phyloP scores from a whole-genome alignment of 2,888 invertebrate genomes.

The Pyrochroa serraticornis region DNA sequence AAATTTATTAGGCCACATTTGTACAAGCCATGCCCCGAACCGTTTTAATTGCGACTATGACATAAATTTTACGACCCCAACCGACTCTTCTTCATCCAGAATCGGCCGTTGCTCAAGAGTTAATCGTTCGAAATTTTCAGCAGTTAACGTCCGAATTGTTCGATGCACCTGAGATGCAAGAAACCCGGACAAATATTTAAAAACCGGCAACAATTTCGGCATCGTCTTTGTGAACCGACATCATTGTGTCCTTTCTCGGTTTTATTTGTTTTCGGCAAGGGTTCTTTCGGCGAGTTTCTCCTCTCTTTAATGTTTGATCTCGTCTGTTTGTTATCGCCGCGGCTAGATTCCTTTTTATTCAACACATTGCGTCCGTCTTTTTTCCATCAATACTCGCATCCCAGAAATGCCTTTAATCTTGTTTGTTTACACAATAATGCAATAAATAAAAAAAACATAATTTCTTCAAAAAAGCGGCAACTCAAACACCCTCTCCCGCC shows the following conservation, averaged over 20 bases:
- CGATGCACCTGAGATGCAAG: constrained; percentile 5
- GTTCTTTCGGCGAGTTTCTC: constrained; percentile 30
- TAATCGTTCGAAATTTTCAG: too few relatives aligned
- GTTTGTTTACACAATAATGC: constrained; percentile 12
- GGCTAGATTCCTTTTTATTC: constrained; percentile 28
- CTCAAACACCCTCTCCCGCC: constrained; percentile 9
- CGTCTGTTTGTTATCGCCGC: constrained; percentile 34
- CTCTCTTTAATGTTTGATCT: constrained; percentile 32
- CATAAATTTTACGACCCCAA: constrained; percentile 5
- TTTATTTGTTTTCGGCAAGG: constrained; percentile 28
- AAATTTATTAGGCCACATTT: constrained; percentile 16
- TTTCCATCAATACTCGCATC: constrained; percentile 8
- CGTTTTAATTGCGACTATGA: constrained; percentile 9
- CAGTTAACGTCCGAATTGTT: too few relatives aligned
- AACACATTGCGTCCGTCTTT: constrained; percentile 22
- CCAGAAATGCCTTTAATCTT: constrained; percentile 8
- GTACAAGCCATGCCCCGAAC: constrained; percentile 1
- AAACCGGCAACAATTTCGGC: constrained; percentile 21
- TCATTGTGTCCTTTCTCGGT: constrained; percentile 20
- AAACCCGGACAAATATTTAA: constrained; percentile 24
- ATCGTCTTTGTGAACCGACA: constrained; percentile 12
- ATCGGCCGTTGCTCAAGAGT: background rate
- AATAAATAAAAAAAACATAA: constrained; percentile 14
- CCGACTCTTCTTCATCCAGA: constrained; percentile 4
- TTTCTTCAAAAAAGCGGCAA: constrained; percentile 11